A percentile compares a stretch with the other conserved stretches of the same genome.
These are phyloP conservation scores for Nysson spinosus DNA, from an alignment of 2,888 invertebrate genomes.

Conservation along the genomic window DNA sequence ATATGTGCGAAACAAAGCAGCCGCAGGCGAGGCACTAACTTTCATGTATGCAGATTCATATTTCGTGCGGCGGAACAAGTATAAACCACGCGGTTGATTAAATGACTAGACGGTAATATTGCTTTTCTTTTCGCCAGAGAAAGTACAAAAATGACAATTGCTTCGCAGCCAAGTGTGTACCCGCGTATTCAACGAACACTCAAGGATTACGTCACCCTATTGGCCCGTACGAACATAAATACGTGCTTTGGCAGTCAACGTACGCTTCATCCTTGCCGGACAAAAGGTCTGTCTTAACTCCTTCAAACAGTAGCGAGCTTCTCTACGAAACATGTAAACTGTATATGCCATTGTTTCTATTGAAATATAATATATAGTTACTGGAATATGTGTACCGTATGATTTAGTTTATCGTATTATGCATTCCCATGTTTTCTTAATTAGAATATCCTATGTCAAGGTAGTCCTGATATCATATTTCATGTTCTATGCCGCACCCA, in stretches of 20 bases:
- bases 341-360: too few species aligned
- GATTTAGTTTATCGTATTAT: too few species aligned
- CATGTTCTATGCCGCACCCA: too few species aligned
- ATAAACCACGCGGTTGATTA: neutral
- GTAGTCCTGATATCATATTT: too few species aligned
- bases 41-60: slow-evolving; percentile 41
- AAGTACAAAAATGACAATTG: slow-evolving; percentile 63
- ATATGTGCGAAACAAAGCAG: slow-evolving; percentile 25
- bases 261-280: too few species aligned
- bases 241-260: slow-evolving; percentile 7
- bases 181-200: slow-evolving; percentile 10
- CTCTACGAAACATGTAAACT: too few species aligned
- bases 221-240: neutral
- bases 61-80: slow-evolving; percentile 15
- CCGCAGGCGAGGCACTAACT: slow-evolving; percentile 32
- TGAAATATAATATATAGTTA: too few species aligned
- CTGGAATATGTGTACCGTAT: too few species aligned
- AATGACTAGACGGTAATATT: slow-evolving; percentile 8
- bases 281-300: neutral
- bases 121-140: slow-evolving; percentile 51
- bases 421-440: too few species aligned
- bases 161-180: slow-evolving; percentile 33
- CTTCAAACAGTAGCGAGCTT: neutral
- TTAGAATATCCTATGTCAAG: too few species aligned
- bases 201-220: slow-evolving; percentile 48